A percentile compares a stretch with the other conserved stretches of the same genome.
These are phyloP conservation scores for Geotrypetes seraphini DNA, from an alignment of 2,797 vertebrate species.

Conservation along the genomic window DNA sequence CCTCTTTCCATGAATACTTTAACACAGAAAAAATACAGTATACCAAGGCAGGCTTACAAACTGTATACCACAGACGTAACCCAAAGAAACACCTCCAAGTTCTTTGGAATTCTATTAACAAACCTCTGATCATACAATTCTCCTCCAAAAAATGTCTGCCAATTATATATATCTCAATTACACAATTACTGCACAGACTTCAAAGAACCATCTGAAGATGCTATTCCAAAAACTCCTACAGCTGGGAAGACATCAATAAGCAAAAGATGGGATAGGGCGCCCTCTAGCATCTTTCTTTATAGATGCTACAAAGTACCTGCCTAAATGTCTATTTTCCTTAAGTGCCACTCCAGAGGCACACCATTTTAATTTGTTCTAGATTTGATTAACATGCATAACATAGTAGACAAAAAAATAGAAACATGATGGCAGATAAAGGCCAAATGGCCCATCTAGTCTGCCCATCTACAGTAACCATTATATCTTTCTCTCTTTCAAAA, in stretches of 20 bases:
- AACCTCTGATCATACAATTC: constrained; percentile 38
- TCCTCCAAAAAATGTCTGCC: constrained; percentile 36
- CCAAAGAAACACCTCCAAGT: constrained; percentile 38
- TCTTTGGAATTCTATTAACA: constrained; percentile 39
- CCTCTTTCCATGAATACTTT: constrained; percentile 9
- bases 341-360: too few species aligned
- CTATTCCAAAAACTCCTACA: constrained; percentile 32
- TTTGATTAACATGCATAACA: too few species aligned
- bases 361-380: too few species aligned
- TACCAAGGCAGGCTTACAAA: constrained; percentile 25
- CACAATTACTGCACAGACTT: constrained; percentile 38
- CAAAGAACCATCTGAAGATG: constrained; percentile 46
- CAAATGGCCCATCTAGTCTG: too few species aligned
- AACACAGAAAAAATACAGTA: not conserved
- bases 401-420: too few species aligned
- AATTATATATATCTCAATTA: constrained; percentile 46
- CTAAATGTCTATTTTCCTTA: too few species aligned
- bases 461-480: too few species aligned
- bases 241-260: constrained; percentile 11
- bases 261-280: not conserved
- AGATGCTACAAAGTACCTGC: too few species aligned
- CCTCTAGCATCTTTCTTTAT: constrained; percentile 4
- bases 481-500: too few species aligned
- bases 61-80: constrained; percentile 6
- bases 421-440: too few species aligned